Base-by-base conservation (phyloP, 2,888 invertebrate species). In the Oligia strigilis region DNA sequence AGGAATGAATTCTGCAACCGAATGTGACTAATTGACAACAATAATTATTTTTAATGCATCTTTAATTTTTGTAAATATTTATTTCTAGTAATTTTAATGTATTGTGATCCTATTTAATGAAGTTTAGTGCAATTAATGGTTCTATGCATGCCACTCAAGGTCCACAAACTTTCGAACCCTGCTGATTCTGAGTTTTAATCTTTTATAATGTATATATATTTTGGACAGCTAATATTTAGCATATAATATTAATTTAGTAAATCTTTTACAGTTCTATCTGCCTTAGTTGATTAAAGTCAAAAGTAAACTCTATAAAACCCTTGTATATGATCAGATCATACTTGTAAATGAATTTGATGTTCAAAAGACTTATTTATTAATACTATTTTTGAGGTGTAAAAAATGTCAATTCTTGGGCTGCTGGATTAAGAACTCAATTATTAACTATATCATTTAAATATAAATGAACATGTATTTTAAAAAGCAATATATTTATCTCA, bases 351-450 rank as follows among this genome's bases (percentile, higher is more conserved):
- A 81, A 76, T 72, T 74, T 80, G 36, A 77, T 86, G 60, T 86
- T 74, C 62, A 80, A 72, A 80, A 78, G 23, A 75, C 60, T 70
- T 80, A 69, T 69, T 87, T 80, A 73, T 87, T 86, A 80, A 80
- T 76, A 81, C 75, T 76, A 83, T 84, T 87, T 82, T 86, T 82
- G 82, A 80, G 55, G 66, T 79, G 71, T 81, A 80, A 91, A 90
- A 91, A 89, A 92, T 94, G 96, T 96, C 96, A 96, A 96, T 96
- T 96, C 92, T 92, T 92, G 90, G 95, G 95, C 93, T 95, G 96
- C 93, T 95, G 92, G 92, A 90, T 92, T 93, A 94, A 92, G 81
- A 92, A 94, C 89, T 95, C 95, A 96, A 96, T 96, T 96, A 95
- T 91, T 94, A 95, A 94, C 91, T 88, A 91, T 90, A 89, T 91